These are phyloP conservation scores for Cyanocitta stelleri DNA, from an alignment of 2,113 vertebrate species.

Conservation along the genomic window DNA sequence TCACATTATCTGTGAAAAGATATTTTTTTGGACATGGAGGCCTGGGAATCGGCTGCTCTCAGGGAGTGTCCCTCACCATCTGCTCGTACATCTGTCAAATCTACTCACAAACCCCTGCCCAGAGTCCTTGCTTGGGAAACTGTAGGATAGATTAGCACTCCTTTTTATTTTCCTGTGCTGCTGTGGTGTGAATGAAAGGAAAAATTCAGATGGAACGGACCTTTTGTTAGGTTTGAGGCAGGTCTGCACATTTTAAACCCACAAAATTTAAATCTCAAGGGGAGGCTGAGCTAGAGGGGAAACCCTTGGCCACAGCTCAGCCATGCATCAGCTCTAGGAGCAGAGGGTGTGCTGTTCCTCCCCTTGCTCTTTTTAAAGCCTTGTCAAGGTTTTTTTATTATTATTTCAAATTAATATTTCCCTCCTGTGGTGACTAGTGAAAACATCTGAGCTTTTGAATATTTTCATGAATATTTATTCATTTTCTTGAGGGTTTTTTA, in stretches of 20 bases:
- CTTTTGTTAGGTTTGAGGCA: background rate
- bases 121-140: background rate
- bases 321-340: background rate
- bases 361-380: background rate
- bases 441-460: background rate
- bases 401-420: slow-evolving; percentile 18
- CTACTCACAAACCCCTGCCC: slow-evolving; percentile 24
- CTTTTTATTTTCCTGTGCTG: background rate
- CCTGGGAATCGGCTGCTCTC: slow-evolving; percentile 29
- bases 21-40: slow-evolving; percentile 27
- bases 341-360: background rate
- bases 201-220: background rate
- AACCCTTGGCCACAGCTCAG: background rate
- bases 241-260: background rate
- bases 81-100: slow-evolving; percentile 47
- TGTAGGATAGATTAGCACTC: slow-evolving; percentile 32
- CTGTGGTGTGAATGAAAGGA: background rate
- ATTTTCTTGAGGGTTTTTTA: background rate
- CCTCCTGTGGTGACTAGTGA: slow-evolving; percentile 3
- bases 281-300: background rate
- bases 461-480: background rate
- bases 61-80: slow-evolving; percentile 45
- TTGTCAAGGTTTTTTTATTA: background rate
- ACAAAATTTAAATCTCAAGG: background rate
- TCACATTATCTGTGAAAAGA: slow-evolving; percentile 13